These are phyloP conservation scores for Anser brachyrhynchus DNA, from an alignment of 2,113 vertebrate genomes.

Conservation along the genomic window DNA sequence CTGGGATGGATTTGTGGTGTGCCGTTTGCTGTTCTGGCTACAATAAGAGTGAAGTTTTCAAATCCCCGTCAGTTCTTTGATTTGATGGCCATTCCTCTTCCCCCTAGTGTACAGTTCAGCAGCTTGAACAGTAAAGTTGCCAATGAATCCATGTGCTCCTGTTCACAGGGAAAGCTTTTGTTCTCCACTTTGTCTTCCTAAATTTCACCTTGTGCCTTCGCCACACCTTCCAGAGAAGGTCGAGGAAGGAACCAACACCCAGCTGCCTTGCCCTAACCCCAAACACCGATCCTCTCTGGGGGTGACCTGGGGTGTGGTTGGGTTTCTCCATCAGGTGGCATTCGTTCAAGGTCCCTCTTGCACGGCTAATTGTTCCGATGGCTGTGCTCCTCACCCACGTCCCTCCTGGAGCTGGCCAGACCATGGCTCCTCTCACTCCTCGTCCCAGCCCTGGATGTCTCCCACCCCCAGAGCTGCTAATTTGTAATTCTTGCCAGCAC, in stretches of 20 bases:
- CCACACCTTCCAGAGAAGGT: not conserved
- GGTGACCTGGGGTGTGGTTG: not conserved
- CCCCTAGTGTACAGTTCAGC: constrained; percentile 9
- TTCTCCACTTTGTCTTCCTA: not conserved
- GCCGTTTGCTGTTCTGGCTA: constrained; percentile 63
- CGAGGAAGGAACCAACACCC: not conserved
- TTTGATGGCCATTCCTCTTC: constrained; percentile 34
- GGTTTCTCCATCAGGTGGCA: constrained; percentile 35
- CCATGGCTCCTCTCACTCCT: not conserved
- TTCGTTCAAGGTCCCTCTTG: not conserved
- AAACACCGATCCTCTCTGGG: no score
- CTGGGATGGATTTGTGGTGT: constrained; percentile 57
- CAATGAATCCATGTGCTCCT: constrained; percentile 33
- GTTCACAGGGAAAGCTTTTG: not conserved
- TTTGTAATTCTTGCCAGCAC: accelerated
- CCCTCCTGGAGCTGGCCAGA: not conserved
- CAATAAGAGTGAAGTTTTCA: constrained; percentile 58
- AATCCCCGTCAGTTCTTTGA: not conserved
- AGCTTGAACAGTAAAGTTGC: constrained; percentile 28
- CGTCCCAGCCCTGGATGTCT: not conserved
- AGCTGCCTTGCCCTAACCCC: not conserved
- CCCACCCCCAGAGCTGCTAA: not conserved
- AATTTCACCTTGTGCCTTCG: constrained; percentile 19
- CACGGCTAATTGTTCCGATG: not conserved
- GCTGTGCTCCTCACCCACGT: not conserved